These are phyloP conservation scores for Sebastes alutus DNA, from an alignment of 2,797 vertebrate species.

Conservation along the genomic window DNA sequence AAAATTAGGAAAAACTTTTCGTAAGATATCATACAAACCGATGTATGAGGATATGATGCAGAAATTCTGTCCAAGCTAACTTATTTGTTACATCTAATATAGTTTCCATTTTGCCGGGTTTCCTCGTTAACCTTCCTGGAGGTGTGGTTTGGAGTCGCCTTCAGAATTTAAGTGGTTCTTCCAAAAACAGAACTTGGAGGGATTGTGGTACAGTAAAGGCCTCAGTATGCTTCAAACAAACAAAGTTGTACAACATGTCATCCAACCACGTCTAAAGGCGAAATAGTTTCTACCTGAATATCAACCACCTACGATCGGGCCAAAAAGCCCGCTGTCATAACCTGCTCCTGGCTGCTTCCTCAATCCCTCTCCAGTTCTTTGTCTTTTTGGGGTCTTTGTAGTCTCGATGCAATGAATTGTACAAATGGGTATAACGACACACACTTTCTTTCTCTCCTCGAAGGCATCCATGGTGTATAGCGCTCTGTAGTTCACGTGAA, in stretches of 20 bases:
- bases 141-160: not conserved
- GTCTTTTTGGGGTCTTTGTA: not conserved
- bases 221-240: not conserved
- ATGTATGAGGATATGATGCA: no score
- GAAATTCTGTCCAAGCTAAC: not conserved
- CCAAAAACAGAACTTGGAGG: not conserved
- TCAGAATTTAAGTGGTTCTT: not conserved
- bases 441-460: not conserved
- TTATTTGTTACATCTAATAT: not conserved
- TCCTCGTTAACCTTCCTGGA: not conserved
- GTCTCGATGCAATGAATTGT: not conserved
- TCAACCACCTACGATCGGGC: not conserved
- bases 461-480: not conserved
- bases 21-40: no score
- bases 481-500: not conserved
- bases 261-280: not conserved
- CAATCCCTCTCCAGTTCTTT: not conserved
- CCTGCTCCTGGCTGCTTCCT: not conserved
- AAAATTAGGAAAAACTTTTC: fast-evolving
- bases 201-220: not conserved
- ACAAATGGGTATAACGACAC: not conserved
- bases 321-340: not conserved
- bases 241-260: not conserved
- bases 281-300: not conserved
- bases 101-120: not conserved